Conservation (phyloP, 2,113 vertebrate species). For the Nesoenas mayeri region DNA sequence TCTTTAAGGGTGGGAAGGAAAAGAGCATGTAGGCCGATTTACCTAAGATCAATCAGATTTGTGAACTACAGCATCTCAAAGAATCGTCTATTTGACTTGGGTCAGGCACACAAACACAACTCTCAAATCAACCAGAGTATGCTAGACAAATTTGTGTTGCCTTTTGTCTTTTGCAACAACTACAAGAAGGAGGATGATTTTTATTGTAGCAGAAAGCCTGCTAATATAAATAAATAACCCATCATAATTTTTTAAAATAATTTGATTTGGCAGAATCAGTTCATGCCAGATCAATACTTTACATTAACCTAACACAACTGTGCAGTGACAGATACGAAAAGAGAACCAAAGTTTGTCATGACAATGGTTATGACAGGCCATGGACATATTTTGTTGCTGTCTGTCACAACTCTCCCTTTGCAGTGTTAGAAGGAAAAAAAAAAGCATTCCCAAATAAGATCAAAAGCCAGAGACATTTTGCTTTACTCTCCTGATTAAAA, state of each 20-base stretch:
- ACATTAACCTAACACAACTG: background rate
- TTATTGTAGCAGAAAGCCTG: background rate
- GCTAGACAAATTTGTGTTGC: background rate
- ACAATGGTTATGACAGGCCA: background rate
- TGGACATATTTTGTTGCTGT: background rate
- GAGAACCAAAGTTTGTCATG: background rate
- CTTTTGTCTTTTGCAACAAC: background rate
- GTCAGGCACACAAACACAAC: background rate
- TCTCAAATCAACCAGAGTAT: background rate
- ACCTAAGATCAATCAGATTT: background rate
- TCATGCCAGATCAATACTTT: background rate
- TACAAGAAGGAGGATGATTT: background rate
- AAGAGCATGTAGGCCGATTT: background rate
- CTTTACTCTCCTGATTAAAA: background rate
- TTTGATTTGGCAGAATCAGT: constrained; percentile 18
- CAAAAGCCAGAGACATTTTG: background rate
- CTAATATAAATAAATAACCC: background rate
- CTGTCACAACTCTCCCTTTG: background rate
- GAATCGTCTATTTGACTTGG: background rate
- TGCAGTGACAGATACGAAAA: background rate
- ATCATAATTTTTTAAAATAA: background rate
- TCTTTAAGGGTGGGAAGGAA: background rate
- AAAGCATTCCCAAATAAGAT: background rate
- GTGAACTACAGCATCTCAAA: background rate
- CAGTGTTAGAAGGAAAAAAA: background rate